A percentile compares a stretch with the other conserved stretches of the same genome.
Conservation (phyloP, 2,888 invertebrate genomes). For the Criorhina ranunculi region DNA sequence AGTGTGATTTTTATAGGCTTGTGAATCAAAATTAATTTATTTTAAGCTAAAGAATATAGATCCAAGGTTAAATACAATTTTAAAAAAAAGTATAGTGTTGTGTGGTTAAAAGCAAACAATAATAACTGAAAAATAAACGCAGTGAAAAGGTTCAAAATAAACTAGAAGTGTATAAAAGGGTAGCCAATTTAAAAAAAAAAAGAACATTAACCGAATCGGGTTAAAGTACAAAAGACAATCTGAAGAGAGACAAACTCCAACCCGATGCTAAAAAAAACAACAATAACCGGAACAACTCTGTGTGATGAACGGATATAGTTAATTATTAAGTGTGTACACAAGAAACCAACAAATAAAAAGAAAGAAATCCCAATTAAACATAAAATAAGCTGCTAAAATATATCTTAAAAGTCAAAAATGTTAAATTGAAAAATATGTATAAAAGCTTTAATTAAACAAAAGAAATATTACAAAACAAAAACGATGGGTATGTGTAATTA, state of each 20-base stretch:
- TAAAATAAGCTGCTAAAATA: conserved; percentile 54
- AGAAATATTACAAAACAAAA: conserved; percentile 43
- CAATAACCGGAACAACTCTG: conserved; percentile 30
- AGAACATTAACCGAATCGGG: conserved; percentile 42
- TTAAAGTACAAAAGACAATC: conserved; percentile 23
- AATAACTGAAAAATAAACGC: conserved; percentile 50
- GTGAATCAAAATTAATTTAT: conserved; percentile 75
- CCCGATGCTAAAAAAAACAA: conserved; percentile 10
- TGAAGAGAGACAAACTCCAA: conserved; percentile 30
- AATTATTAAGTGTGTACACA: conserved; percentile 46
- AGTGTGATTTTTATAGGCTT: conserved; percentile 75
- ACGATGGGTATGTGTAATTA: conserved; percentile 76
- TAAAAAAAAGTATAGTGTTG: conserved; percentile 75
- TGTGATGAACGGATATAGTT: conserved; percentile 27
- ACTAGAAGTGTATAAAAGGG: conserved; percentile 26
- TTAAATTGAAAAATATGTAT: conserved; percentile 62
- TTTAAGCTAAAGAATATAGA: conserved; percentile 62
- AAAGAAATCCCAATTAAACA: conserved; percentile 43
- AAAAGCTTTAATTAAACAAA: conserved; percentile 69
- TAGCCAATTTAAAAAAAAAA: conserved; percentile 45
- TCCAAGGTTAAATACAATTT: conserved; percentile 53
- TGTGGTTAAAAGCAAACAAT: conserved; percentile 76
- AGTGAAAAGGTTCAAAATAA: conserved; percentile 60
- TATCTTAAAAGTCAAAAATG: conserved; percentile 38
- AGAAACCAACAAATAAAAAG: conserved; percentile 23